Evolutionary conservation across 2,113 vertebrate species (phyloP).

Genomic region (Enhydra lutris): DNA sequence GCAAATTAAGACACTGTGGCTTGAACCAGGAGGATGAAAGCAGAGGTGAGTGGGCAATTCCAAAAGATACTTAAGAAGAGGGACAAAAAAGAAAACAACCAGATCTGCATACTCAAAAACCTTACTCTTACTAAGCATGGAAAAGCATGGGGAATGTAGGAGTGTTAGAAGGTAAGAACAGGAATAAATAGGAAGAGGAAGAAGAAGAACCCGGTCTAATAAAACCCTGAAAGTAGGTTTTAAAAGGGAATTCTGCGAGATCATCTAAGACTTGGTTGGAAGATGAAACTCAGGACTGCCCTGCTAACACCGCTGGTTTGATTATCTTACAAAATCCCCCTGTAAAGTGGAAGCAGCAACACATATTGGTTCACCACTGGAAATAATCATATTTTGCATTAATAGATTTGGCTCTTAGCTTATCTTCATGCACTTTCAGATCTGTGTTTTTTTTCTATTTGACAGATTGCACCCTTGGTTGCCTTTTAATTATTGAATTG

Average conservation of each 20-base stretch:
- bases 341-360: neutral
- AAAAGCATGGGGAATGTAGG: neutral
- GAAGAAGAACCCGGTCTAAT: neutral
- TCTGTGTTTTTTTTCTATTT: slow-evolving; percentile 53
- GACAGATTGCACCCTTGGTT: slow-evolving; percentile 75
- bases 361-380: neutral
- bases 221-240: neutral
- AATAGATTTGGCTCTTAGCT: slow-evolving; percentile 43
- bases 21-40: neutral
- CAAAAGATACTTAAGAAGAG: neutral
- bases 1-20: neutral
- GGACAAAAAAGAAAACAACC: neutral
- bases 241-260: neutral
- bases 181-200: neutral
- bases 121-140: neutral
- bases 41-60: neutral
- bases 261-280: neutral
- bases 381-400: slow-evolving; percentile 11
- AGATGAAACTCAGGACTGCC: neutral
- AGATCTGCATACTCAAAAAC: neutral
- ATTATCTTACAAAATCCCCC: neutral
- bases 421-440: slow-evolving; percentile 62
- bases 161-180: neutral
- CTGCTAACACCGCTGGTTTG: no score
- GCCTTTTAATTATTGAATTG: slow-evolving; percentile 79